These are phyloP conservation scores for Dryadula phaetusa DNA, from an alignment of 2,888 invertebrate species.

Conservation along the genomic window DNA sequence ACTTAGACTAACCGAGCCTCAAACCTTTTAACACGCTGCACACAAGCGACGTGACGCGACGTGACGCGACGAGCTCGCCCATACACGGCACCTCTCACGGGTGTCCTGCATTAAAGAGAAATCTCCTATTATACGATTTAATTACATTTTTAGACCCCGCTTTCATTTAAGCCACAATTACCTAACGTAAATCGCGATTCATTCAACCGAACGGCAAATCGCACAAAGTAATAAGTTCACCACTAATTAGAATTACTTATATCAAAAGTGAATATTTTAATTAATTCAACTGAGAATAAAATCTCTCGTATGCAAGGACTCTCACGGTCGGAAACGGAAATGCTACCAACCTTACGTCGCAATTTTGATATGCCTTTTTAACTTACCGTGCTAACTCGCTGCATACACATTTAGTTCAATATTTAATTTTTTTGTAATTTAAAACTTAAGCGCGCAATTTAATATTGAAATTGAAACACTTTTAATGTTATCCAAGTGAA, in stretches of 20 bases:
- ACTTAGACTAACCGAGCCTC: constrained; percentile 71
- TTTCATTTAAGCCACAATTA: constrained; percentile 40
- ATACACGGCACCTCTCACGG: constrained; percentile 43
- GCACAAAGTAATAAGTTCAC: constrained; percentile 48
- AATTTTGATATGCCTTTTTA: constrained; percentile 81
- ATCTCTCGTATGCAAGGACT: constrained; percentile 74
- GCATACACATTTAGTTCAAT: constrained; percentile 68
- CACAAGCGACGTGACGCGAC: constrained; percentile 52
- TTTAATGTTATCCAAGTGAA: constrained; percentile 60
- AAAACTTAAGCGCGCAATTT: constrained; percentile 62
- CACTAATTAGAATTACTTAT: constrained; percentile 51
- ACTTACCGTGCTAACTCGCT: constrained; percentile 69
- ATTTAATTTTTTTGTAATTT: constrained; percentile 67
- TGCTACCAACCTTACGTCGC: constrained; percentile 80
- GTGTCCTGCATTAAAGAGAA: constrained; percentile 46
- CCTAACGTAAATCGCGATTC: constrained; percentile 46
- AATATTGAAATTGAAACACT: constrained; percentile 58
- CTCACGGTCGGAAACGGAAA: constrained; percentile 72
- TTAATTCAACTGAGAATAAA: constrained; percentile 69
- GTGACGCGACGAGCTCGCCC: constrained; percentile 35
- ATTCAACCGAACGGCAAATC: constrained; percentile 47
- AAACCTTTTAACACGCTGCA: constrained; percentile 66
- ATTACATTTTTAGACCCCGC: constrained; percentile 42
- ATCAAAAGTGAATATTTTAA: constrained; percentile 55
- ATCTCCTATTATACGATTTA: constrained; percentile 42